Conservation (phyloP, 2,797 vertebrate species). For the Nasua narica region DNA sequence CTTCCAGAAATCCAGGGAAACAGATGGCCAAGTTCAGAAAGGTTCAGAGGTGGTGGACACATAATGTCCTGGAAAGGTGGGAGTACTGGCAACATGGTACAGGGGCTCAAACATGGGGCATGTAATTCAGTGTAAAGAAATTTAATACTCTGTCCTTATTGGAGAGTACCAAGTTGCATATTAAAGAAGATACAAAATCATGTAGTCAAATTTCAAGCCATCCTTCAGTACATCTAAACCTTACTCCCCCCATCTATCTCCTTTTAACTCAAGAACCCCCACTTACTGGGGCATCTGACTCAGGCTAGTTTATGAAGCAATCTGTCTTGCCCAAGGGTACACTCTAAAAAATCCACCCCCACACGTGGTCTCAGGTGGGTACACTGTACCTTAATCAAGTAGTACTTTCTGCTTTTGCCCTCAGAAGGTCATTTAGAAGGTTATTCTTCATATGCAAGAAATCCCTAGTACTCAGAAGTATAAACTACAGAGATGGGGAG, state of each 20-base stretch:
- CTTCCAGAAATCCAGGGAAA: background rate
- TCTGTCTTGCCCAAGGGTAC: background rate
- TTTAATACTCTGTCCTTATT: background rate
- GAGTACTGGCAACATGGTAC: background rate
- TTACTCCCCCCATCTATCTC: background rate
- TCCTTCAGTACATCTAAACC: background rate
- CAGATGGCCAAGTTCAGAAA: background rate
- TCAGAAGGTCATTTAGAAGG: background rate
- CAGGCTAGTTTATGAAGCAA: background rate
- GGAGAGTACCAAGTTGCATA: background rate
- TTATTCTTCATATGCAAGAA: background rate
- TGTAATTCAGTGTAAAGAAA: background rate
- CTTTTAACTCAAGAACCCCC: background rate
- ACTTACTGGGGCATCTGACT: background rate
- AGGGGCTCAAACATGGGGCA: background rate
- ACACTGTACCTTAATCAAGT: background rate
- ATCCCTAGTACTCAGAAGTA: background rate
- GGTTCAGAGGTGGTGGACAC: background rate
- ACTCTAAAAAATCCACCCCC: background rate
- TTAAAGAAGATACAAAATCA: background rate
- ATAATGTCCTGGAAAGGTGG: background rate
- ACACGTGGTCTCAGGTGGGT: background rate
- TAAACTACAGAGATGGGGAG: background rate
- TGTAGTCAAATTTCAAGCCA: background rate
- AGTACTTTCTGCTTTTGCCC: background rate